Base-by-base conservation (phyloP, 2,888 invertebrate species). In the Matsumyia berberina region DNA sequence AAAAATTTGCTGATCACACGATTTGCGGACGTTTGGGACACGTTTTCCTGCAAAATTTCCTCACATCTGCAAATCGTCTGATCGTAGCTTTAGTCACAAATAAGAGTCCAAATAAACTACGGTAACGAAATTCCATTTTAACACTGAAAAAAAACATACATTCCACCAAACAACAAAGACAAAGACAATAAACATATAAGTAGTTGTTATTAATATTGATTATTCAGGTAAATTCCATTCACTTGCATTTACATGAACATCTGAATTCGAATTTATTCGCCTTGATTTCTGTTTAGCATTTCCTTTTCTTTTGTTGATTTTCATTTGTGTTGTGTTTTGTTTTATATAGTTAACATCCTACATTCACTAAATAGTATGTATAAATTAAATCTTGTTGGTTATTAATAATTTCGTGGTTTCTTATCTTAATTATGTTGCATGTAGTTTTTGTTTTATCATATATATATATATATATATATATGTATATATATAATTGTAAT, bases 211-310 rank as follows among this genome's bases (percentile, higher is more conserved):
- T 79, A 80, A 80, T 85, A 74, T 83, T 85, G 85, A 85, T 85
- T 85, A 85, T 85, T 85, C 85, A 85, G 85, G 80, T 80, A 80
- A 80, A 85, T 80, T 85, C 79, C 74, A 85, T 85, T 76, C 74
- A 80, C 53, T 76, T 74, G 17, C 49, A 80, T 66, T 70, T 80
- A 70, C 60, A 85, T 69, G 79, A 80, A 80, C 64, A 80, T 79
- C 64, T 74, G 85, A 85, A 85, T 80, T 69, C 66, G 80, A 85
- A 80, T 85, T 85, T 79, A 85, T 70, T 85, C 57, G 57, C 77
- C 57, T 74, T 70, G 39, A 70, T 58, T 79, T 70, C 19, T 70
- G 37, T 74, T 83, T 73, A 67, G 62, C 73, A 24, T 58, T 79
- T 83, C 15, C 49, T 69, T 73, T 73, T 60, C 8, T 72, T 19